Evolutionary conservation across 2,113 vertebrate genomes (phyloP).

Genomic region (Butorides virescens): DNA sequence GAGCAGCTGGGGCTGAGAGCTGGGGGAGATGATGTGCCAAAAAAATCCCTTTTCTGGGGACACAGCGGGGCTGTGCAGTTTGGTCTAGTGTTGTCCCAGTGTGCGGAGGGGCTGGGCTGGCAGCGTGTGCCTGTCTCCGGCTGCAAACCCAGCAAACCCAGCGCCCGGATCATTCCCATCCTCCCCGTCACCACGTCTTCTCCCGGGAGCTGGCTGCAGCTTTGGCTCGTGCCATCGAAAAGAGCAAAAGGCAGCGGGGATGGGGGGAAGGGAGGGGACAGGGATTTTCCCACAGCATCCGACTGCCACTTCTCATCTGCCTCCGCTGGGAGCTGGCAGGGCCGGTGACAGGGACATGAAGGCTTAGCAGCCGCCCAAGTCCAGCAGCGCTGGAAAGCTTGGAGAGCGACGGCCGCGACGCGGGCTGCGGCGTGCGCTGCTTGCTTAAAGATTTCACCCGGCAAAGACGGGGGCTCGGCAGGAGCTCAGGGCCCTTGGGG

Average conservation of each 20-base stretch:
- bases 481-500: background rate
- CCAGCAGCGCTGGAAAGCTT: background rate
- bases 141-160: background rate
- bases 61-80: background rate
- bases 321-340: background rate
- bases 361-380: background rate
- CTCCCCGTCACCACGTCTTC: accelerated
- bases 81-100: accelerated
- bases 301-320: background rate
- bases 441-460: background rate
- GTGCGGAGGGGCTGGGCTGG: background rate
- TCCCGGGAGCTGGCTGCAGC: background rate
- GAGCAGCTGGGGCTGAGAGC: background rate
- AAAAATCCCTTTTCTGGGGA: background rate
- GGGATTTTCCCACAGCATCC: background rate
- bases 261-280: too few species aligned
- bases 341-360: background rate
- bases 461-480: background rate
- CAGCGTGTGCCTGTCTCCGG: accelerated
- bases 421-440: background rate
- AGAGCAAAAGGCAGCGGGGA: background rate
- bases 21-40: background rate
- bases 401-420: accelerated
- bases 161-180: background rate
- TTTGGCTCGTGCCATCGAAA: accelerated